These are phyloP conservation scores for Paedocypris sp. DNA, from an alignment of 2,113 vertebrate species.

Conservation along the genomic window DNA sequence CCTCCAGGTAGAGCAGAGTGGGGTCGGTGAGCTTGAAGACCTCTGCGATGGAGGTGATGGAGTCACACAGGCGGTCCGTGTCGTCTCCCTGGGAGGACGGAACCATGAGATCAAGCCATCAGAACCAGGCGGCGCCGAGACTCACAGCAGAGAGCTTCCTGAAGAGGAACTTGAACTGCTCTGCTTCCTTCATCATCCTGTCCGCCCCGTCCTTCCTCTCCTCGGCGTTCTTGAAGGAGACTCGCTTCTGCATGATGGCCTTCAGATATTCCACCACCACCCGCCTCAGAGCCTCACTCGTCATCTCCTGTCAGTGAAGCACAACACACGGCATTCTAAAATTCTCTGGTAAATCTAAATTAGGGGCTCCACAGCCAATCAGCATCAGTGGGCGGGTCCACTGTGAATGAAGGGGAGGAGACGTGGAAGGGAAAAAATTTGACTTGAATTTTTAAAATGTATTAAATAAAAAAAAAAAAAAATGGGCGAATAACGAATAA, in stretches of 20 bases:
- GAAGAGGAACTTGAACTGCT: constrained; percentile 89
- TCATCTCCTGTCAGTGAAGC: constrained; percentile 74
- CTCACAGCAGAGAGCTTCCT: constrained; percentile 69
- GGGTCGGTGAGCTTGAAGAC: constrained; percentile 96
- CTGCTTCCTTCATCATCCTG: constrained; percentile 84
- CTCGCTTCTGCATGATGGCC: constrained; percentile 87
- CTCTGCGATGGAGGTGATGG: constrained; percentile 84
- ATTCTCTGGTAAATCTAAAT: no score
- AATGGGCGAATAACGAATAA: no score
- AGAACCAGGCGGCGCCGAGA: neutral
- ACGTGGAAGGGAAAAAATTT: no score
- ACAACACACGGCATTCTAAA: no score
- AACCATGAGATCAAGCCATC: neutral
- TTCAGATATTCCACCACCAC: constrained; percentile 92
- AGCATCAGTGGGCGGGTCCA: no score
- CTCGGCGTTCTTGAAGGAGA: constrained; percentile 82
- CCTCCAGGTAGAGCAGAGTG: constrained; percentile 88
- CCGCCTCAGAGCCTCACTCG: constrained; percentile 73
- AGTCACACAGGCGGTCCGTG: constrained; percentile 73
- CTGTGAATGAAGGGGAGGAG: no score
- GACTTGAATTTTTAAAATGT: no score
- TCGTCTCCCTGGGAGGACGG: constrained; percentile 60
- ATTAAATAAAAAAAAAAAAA: no score
- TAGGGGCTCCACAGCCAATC: no score
- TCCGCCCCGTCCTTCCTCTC: constrained; percentile 92